Evolutionary conservation across 2,888 invertebrate species (phyloP), one percentile per base, ranked within the genome.

Genomic region (Meloe dianella): DNA sequence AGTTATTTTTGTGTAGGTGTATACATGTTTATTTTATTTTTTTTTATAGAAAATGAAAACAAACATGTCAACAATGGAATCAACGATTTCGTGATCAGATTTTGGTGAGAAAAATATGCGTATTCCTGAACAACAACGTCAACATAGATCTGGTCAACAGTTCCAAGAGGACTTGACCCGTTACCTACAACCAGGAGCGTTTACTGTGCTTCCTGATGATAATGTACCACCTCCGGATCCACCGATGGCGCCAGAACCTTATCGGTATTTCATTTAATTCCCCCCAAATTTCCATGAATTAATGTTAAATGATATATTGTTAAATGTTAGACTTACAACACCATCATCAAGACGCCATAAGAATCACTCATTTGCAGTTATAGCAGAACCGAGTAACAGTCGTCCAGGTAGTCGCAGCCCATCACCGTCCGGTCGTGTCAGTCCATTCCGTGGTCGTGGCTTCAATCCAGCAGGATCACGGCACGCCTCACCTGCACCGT

Each of bases 381-480:
- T 84, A 65, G 83, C 83, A 9, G 84, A 84, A 66, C 75, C 79
- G 24, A 73, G 75, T 9, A 60, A 67, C 61, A 80, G 79, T 64
- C 75, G 75, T 63, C 76, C 79, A 0, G 77, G 75, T 8, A 80
- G 81, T 1, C 74, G 81, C 58, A 82, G 81, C 64, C 77, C 81
- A 5, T 82, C 82, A 6, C 83, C 83, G 12, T 73, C 79, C 0
- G 83, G 83, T 1, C 74, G 84, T 27, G 83, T 84, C 12, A 84
- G 84, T 66, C 84, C 84, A 0, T 84, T 84, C 68, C 78, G 82
- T 60, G 84, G 84, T 12, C 77, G 81, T 22, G 84, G 84, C 6
- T 84, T 84, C 72, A 84, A 84, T 71, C 82, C 84, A 0, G 62
- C 74, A 9, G 84, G 84, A 9, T 84, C 84, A 2, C 74, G 84